These are phyloP conservation scores for Nycticorax nycticorax DNA, from an alignment of 2,113 vertebrate species.

Conservation along the genomic window DNA sequence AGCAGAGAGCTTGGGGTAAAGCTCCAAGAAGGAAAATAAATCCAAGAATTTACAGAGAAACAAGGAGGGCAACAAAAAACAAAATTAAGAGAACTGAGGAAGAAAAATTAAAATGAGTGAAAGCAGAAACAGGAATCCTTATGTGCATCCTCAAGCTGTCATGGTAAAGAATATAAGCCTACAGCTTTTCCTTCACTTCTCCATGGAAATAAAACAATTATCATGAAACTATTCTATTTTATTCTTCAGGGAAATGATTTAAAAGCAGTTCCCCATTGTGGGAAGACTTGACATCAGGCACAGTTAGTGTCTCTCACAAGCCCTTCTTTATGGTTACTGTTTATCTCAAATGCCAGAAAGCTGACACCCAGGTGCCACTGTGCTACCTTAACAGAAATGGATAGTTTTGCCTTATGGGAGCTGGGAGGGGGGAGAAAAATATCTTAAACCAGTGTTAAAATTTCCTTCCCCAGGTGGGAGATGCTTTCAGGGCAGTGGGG, in stretches of 20 bases:
- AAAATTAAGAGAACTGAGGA: not conserved
- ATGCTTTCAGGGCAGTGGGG: not conserved
- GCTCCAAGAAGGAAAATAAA: not conserved
- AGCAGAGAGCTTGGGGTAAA: not conserved
- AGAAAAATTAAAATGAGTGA: not conserved
- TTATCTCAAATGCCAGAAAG: not conserved
- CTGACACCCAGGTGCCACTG: not conserved
- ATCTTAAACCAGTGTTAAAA: not conserved
- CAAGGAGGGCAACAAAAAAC: not conserved
- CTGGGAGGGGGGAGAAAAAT: not conserved
- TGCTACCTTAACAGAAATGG: not conserved
- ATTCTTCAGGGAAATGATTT: constrained; percentile 39
- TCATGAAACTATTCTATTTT: constrained; percentile 6
- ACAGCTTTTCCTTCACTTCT: constrained; percentile 25
- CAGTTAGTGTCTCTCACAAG: not conserved
- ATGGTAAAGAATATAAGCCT: not conserved
- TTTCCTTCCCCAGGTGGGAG: not conserved
- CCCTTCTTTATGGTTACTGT: not conserved
- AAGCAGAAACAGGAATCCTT: not conserved
- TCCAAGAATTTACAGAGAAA: not conserved
- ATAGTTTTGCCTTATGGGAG: not conserved
- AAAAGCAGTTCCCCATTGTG: not conserved
- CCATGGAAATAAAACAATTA: constrained; percentile 55
- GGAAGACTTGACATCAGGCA: constrained; percentile 14
- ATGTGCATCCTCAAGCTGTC: not conserved